Evolutionary conservation across 2,113 vertebrate species (phyloP), one percentile per base, ranked within the genome.

Genomic region (Neodon shergylaensis): DNA sequence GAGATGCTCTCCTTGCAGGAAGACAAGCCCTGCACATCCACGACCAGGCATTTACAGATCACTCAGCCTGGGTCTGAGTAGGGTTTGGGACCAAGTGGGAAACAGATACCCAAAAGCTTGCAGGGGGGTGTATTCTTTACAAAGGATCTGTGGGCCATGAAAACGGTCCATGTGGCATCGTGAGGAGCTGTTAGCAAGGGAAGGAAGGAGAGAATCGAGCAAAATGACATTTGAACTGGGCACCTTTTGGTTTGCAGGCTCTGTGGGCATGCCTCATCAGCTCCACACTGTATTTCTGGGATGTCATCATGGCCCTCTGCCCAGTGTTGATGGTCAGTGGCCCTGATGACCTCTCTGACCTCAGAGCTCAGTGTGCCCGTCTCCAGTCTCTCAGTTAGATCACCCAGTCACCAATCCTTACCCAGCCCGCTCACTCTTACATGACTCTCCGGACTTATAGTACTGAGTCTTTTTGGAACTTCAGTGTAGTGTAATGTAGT

Each of bases 331-430:
- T 42, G 16, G 3, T 1, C 1, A 90, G 78, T 39, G 24, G 24
- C 33, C n/a, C n/a, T 39, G 36, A 0, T 65, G 0, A 1, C n/a
- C n/a, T 47, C 77, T 31, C 5, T 7, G 9, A 36, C 19, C 36
- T 28, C 19, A 8, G 13, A 28, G 22, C 47, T 36, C 73, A 79
- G 24, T 70, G 70, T 74, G 10, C 39, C 28, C 17, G 33, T 68
- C 28, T 63, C 73, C 22, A 36, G 7, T 63, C 12, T 10, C 52
- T 76, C 14, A 1, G 26, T 26, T 36, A 85, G 63, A 22, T 36
- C n/a, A 47, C 17, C 39, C 83, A 8, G 42, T 36, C 61, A 44
- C 61, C 10, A 8, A 26, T 90, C 91, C 63, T 78, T 42, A 31
- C 33, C 3, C 33, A 61, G 28, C 49, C 31, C 21, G 1, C n/a